phyloP scores from a whole-genome alignment of 2,113 vertebrate species.

The Montifringilla adamsi region DNA sequence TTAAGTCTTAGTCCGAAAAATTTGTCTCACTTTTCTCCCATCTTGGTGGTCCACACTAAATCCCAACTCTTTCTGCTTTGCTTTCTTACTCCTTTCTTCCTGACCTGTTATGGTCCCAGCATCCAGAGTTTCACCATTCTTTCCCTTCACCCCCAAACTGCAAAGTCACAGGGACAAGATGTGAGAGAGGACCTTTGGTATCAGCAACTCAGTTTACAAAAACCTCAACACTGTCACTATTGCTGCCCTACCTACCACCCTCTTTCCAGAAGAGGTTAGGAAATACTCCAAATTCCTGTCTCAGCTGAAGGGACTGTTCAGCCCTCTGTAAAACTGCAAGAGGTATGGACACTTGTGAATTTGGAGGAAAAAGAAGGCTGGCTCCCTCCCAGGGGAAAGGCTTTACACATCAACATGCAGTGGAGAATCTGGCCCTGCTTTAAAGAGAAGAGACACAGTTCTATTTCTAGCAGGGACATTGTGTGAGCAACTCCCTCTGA shows the following conservation, averaged over 20 bases:
- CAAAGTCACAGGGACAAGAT: background rate
- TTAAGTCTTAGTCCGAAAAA: background rate
- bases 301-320: background rate
- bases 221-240: background rate
- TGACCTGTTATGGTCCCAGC: background rate
- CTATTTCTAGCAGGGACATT: background rate
- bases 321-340: background rate
- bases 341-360: background rate
- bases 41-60: constrained; percentile 27
- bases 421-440: constrained; percentile 1
- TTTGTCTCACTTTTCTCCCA: constrained; percentile 25
- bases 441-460: background rate
- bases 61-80: background rate
- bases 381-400: background rate
- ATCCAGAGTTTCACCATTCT: background rate
- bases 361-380: background rate
- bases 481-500: background rate
- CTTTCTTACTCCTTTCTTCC: background rate
- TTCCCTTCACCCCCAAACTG: background rate
- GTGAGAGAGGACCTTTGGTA: background rate
- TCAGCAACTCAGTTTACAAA: background rate
- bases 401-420: background rate
- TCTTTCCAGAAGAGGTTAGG: background rate
- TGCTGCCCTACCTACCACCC: background rate
- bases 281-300: background rate